Conservation (phyloP, 2,888 invertebrate genomes). For the Myopa tessellatipennis region DNA sequence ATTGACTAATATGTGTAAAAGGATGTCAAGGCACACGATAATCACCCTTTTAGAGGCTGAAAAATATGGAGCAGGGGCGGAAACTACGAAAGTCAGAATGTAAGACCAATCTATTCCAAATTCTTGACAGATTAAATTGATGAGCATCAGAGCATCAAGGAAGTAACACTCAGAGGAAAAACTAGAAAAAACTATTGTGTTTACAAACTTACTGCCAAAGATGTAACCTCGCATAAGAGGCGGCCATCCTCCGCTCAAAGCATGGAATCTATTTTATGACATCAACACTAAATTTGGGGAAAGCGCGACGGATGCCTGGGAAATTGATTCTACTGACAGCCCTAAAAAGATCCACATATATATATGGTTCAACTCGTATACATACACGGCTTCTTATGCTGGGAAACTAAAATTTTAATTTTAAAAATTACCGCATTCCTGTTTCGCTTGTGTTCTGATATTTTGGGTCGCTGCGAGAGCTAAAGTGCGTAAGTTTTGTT, state of each 20-base stretch:
- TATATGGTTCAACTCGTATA: neutral
- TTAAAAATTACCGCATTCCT: conserved; percentile 11
- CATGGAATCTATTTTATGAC: neutral
- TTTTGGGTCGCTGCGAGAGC: neutral
- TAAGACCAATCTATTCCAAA: too few relatives aligned
- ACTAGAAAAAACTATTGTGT: neutral
- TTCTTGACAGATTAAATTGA: too few relatives aligned
- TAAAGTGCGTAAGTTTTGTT: neutral
- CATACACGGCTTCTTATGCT: neutral
- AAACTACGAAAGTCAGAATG: too few relatives aligned
- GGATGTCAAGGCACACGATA: too few relatives aligned
- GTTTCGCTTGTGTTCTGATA: neutral
- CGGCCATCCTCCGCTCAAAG: too few relatives aligned
- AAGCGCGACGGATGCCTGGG: neutral
- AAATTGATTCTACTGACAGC: conserved; percentile 12
- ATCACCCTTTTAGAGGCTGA: too few relatives aligned
- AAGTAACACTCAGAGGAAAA: neutral
- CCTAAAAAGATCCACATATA: neutral
- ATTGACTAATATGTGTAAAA: too few relatives aligned
- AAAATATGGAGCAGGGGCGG: too few relatives aligned
- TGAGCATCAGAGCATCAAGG: neutral
- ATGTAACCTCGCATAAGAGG: neutral
- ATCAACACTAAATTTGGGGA: conserved; percentile 3
- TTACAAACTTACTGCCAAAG: neutral
- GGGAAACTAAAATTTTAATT: conserved; percentile 19